These are phyloP conservation scores for Eupithecia subumbrata DNA, from an alignment of 2,888 invertebrate species.

Conservation along the genomic window DNA sequence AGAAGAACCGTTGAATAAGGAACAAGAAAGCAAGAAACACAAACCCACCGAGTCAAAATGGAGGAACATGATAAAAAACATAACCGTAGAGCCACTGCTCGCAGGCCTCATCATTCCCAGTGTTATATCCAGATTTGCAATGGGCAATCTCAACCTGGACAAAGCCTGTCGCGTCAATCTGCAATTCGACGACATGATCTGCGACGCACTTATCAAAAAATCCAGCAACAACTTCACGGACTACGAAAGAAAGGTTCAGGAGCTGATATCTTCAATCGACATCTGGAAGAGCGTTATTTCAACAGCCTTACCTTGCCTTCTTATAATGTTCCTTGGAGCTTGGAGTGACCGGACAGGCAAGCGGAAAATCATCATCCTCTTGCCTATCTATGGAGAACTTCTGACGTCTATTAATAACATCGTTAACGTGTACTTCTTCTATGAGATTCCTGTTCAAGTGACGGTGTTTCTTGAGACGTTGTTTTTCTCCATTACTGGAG, in stretches of 20 bases:
- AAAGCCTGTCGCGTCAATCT: slow-evolving; percentile 77
- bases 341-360: slow-evolving; percentile 86
- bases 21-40: slow-evolving; percentile 57
- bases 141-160: slow-evolving; percentile 76
- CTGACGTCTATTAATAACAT: slow-evolving; percentile 78
- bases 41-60: slow-evolving; percentile 66
- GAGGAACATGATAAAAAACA: slow-evolving; percentile 74
- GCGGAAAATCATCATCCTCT: slow-evolving; percentile 82
- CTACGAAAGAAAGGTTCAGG: slow-evolving; percentile 87
- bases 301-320: slow-evolving; percentile 81
- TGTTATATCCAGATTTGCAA: slow-evolving; percentile 88
- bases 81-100: slow-evolving; percentile 89
- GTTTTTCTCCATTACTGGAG: slow-evolving; percentile 80
- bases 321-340: slow-evolving; percentile 85
- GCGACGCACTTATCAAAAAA: slow-evolving; percentile 68
- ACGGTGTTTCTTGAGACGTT: slow-evolving; percentile 82
- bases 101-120: slow-evolving; percentile 88
- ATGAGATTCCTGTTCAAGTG: slow-evolving; percentile 82
- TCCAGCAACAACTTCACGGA: slow-evolving; percentile 80
- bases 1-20: slow-evolving; percentile 70
- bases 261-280: slow-evolving; percentile 82
- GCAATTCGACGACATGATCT: slow-evolving; percentile 66
- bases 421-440: slow-evolving; percentile 83
- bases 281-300: slow-evolving; percentile 83
- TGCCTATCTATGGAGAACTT: slow-evolving; percentile 83